These are phyloP conservation scores for Xestia ashworthii DNA, from an alignment of 2,888 invertebrate genomes.

Conservation along the genomic window DNA sequence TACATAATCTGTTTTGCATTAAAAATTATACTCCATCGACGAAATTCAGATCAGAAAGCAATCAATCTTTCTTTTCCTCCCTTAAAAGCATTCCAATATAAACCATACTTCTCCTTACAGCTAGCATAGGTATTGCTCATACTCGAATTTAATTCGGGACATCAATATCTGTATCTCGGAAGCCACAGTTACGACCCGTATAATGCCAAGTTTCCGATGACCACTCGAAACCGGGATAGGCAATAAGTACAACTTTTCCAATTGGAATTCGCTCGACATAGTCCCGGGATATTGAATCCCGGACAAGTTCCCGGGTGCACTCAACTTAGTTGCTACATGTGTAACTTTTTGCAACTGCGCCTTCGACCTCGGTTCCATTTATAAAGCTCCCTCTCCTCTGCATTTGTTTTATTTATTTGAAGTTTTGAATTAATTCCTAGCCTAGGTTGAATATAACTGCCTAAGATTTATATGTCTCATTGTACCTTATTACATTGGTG, in stretches of 20 bases:
- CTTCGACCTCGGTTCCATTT: conserved; percentile 42
- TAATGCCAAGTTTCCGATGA: conserved; percentile 37
- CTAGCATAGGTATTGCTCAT: background rate
- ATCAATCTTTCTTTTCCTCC: conserved; percentile 50
- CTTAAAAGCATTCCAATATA: conserved; percentile 51
- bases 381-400: no score
- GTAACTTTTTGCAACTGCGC: conserved; percentile 54
- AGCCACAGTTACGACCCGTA: conserved; percentile 13
- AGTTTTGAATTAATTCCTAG: no score
- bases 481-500: background rate
- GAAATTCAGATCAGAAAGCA: conserved; percentile 28
- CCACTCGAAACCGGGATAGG: conserved; percentile 50
- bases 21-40: conserved; percentile 14
- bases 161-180: conserved; percentile 32
- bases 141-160: conserved; percentile 26
- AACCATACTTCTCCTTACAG: conserved; percentile 22
- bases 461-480: background rate
- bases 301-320: conserved; percentile 51
- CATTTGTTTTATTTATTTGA: no score
- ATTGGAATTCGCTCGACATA: conserved; percentile 70
- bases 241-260: conserved; percentile 71
- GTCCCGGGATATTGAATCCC: conserved; percentile 67
- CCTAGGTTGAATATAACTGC: background rate
- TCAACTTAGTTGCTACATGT: conserved; percentile 51
- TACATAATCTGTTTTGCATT: background rate